Base-by-base conservation (phyloP, 1,140 invertebrate genomes). In the Brachionus plicatilis region DNA sequence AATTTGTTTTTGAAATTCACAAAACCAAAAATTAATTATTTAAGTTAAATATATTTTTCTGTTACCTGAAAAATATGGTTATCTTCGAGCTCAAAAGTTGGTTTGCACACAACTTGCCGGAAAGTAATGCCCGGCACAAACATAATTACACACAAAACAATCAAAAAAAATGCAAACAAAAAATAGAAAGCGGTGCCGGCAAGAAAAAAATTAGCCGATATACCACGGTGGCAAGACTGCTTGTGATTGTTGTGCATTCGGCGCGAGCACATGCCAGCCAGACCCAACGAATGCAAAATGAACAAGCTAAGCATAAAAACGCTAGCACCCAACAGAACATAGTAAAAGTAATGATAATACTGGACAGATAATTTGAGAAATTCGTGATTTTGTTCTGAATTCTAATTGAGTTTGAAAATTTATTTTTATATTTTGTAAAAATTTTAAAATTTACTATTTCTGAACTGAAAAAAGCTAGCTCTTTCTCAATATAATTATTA, bases 201-300 rank as follows among this genome's bases (percentile, higher is more conserved):
- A 24, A 82, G 33, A n/a, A 82, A 47, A 47, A 82, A 82, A 37
- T 82, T 82, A 27, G 79, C 79, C 4, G 53, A 60, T 43, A 82
- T 27, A 27, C 79, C 79, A 6, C 79, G 50, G 65, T 82, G 79
- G 24, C 79, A 82, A 7, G 79, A 37, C 27, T 82, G 79, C 41
- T 65, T 82, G 14, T 20, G 66, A 68, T 82, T 82, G 12, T 82
- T 68, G 33, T 82, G 79, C 53, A 65, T 60, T 65, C 79, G 50
- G 11, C 79, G 50, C 8, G 79, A 41, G 17, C 79, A 82, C n/a
- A 82, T 65, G 24, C 79, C 79, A 47, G 50, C 50, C 9, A 82
- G 33, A 17, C 79, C 79, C 14, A 82, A 65, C 17, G 79, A 33
- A 45, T 68, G 37, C n/a, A 82, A 12, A 11, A 82, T 68, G 41